These are phyloP conservation scores for Yasuhikotakia modesta DNA, from an alignment of 2,797 vertebrate species.

Conservation along the genomic window DNA sequence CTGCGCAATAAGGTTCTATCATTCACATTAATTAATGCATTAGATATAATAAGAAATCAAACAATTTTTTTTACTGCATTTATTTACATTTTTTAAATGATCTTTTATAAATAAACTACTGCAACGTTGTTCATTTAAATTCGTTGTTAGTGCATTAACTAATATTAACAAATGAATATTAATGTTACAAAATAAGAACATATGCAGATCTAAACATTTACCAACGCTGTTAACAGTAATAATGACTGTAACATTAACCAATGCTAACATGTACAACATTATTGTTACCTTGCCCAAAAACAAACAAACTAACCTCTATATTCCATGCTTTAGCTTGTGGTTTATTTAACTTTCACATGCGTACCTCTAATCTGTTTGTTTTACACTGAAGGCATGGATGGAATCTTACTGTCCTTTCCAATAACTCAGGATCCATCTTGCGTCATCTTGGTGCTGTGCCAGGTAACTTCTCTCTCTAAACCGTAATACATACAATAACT, in stretches of 20 bases:
- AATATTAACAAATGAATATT: too few species aligned
- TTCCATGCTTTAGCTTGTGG: not conserved
- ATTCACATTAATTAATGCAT: too few species aligned
- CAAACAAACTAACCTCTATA: not conserved
- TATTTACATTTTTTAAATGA: too few species aligned
- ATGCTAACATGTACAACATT: not conserved
- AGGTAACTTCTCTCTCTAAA: constrained; percentile 77
- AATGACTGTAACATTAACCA: not conserved
- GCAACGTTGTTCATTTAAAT: too few species aligned
- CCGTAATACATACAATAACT: not conserved
- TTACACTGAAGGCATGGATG: constrained; percentile 89
- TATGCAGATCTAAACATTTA: too few species aligned
- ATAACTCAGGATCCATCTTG: constrained; percentile 99
- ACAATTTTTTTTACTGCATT: too few species aligned
- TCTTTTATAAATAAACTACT: too few species aligned
- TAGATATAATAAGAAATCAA: too few species aligned
- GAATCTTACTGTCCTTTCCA: constrained; percentile 99
- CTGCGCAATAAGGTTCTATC: too few species aligned
- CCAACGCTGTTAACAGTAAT: not conserved
- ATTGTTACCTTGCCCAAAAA: not conserved
- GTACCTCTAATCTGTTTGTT: not conserved
- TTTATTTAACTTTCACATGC: not conserved
- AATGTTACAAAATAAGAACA: too few species aligned
- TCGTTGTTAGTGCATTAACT: too few species aligned
- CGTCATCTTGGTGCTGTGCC: constrained; percentile 99